phyloP scores from a whole-genome alignment of 2,113 vertebrate species.

The Lethenteron reissneri region DNA sequence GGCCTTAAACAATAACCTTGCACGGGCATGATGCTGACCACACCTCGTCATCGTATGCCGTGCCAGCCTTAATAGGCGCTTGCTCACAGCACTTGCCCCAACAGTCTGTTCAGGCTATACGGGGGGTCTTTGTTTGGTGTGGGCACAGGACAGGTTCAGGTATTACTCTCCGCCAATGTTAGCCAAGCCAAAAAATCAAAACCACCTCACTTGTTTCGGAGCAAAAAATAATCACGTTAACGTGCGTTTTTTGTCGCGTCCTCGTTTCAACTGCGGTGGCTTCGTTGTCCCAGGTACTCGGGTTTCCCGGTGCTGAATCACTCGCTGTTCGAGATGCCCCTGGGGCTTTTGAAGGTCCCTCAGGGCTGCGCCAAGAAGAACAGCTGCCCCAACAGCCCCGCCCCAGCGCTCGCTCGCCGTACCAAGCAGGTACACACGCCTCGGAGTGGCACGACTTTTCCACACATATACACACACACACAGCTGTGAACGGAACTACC shows the following conservation, averaged over 20 bases:
- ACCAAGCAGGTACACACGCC: conserved; percentile 59
- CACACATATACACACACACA: too few species aligned
- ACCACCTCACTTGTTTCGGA: background rate
- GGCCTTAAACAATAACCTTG: too few species aligned
- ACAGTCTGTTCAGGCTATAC: too few species aligned
- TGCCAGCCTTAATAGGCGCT: too few species aligned
- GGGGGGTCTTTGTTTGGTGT: background rate
- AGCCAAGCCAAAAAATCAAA: background rate
- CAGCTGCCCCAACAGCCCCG: conserved; percentile 58
- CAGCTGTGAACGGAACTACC: too few species aligned
- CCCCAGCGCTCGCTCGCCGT: conserved; percentile 62
- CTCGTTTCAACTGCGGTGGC: too few species aligned
- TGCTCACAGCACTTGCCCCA: too few species aligned
- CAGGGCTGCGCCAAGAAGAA: conserved; percentile 32
- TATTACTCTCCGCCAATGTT: background rate
- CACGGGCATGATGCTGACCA: too few species aligned
- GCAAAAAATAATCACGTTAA: background rate
- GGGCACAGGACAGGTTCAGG: background rate
- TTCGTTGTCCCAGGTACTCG: conserved; percentile 24
- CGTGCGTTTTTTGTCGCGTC: background rate
- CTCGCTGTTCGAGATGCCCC: conserved; percentile 63
- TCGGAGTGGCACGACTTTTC: too few species aligned
- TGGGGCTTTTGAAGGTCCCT: conserved; percentile 38
- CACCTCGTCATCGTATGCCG: too few species aligned
- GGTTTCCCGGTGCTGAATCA: conserved; percentile 51